A percentile compares a stretch with the other conserved stretches of the same genome.
Conservation (phyloP, 2,797 vertebrate species). For the Lacerta viridis region DNA sequence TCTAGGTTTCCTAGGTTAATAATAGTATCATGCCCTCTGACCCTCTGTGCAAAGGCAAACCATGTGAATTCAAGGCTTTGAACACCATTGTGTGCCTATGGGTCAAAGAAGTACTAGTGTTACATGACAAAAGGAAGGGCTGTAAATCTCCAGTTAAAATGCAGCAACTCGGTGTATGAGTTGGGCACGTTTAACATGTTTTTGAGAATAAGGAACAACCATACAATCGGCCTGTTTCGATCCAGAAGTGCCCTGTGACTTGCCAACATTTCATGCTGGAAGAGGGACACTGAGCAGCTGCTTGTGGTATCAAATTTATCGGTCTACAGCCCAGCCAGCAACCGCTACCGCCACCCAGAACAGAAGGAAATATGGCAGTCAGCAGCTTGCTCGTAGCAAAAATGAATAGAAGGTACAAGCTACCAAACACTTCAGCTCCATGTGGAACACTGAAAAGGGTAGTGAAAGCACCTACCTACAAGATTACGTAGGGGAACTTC, state of each 20-base stretch:
- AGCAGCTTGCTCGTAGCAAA: not conserved
- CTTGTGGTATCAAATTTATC: constrained; percentile 1
- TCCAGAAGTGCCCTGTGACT: not conserved
- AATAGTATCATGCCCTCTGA: not conserved
- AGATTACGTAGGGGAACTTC: not conserved
- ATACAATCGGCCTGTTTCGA: not conserved
- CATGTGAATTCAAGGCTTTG: not conserved
- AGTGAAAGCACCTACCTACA: not conserved
- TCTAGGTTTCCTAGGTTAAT: not conserved
- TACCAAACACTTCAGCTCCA: not conserved
- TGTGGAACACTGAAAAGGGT: not conserved
- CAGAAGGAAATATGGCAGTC: not conserved
- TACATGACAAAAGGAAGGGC: not conserved
- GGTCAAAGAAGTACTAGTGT: not conserved
- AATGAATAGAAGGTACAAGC: not conserved
- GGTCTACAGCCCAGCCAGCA: not conserved
- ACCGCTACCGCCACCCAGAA: not conserved
- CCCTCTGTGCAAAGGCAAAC: not conserved
- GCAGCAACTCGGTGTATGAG: not conserved
- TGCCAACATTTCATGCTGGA: not conserved
- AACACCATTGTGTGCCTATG: not conserved
- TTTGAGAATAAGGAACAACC: not conserved
- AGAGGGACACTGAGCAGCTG: not conserved
- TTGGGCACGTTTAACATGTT: not conserved
- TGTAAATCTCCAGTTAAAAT: not conserved